Base-by-base conservation (phyloP, 2,797 vertebrate genomes). In the Propithecus deckenii region DNA sequence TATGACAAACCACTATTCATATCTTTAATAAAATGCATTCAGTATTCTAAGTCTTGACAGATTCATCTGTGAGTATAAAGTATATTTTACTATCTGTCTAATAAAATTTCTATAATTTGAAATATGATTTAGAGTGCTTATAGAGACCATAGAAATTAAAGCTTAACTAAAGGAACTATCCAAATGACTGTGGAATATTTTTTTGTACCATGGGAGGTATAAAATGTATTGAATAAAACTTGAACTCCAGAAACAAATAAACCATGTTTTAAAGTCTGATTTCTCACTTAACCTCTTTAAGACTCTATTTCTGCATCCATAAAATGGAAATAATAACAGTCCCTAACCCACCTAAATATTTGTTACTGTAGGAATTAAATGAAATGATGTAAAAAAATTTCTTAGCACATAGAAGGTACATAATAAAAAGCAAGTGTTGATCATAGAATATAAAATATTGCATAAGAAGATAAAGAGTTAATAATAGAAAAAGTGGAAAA, bases 61-160 rank as follows among this genome's bases (percentile, higher is more conserved):
- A 78, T 65, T 89, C 17, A 35, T 4, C 30, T 80, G 0, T 76
- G 48, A 92, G 5, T 71, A 10, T 81, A 91, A 94, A 86, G 28
- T 46, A 32, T 85, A 69, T 79, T 91, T 97, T 38, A 22, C 8
- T 69, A 38, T 38, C 30, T 69, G 43, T 38, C 30, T 93, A 79
- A 52, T 75, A 84, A 94, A 91, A 92, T 69, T 55, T 84, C 15
- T 84, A 6, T 76, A 80, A 90, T 65, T 93, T 86, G 3, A 81
- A 94, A 81, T 94, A 86, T 89, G 25, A 74, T 28, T 93, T 76
- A 13, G 15, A 72, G 12, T 69, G 23, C 43, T 87, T 75, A 52
- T 18, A 76, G 10, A 80, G 7, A 79, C 9, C 23, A 46, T 15
- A 55, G 41, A 88, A 86, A 94, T 81, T 96, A 57, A 90, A 7